phyloP scores from a whole-genome alignment of 1,140 invertebrate species.

The Aphaenogaster ashmeadi region DNA sequence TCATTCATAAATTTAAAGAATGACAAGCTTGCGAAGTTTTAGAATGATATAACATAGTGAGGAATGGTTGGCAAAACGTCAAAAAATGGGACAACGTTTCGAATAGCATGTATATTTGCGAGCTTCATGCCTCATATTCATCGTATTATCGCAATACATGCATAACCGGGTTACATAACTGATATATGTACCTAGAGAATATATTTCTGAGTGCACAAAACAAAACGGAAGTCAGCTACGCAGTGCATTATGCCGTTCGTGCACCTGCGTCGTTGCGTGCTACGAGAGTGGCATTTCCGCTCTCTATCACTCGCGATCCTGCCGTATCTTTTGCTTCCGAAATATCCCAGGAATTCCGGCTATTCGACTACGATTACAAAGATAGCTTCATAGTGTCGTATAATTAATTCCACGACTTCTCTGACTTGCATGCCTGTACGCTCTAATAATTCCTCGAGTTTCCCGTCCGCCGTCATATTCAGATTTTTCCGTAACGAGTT shows the following conservation, averaged over 20 bases:
- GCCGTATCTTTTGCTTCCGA: constrained; percentile 24
- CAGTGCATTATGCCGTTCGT: constrained; percentile 46
- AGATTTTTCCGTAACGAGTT: constrained; percentile 41
- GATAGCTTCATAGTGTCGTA: constrained; percentile 38
- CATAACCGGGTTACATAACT: not conserved
- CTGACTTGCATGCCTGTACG: constrained; percentile 9
- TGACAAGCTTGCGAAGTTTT: not conserved
- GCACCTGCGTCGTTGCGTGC: constrained; percentile 45
- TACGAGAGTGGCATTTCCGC: constrained; percentile 38
- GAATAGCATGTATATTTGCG: constrained; percentile 23
- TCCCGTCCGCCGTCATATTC: constrained; percentile 32
- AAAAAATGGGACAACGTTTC: constrained; percentile 39
- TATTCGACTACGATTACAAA: constrained; percentile 47
- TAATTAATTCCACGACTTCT: constrained; percentile 49
- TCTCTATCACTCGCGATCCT: constrained; percentile 37
- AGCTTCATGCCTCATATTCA: constrained; percentile 30
- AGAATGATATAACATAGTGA: constrained; percentile 6
- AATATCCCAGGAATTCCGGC: constrained; percentile 38
- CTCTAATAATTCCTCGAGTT: constrained; percentile 29
- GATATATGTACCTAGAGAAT: constrained; percentile 7
- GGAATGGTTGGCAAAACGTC: constrained; percentile 2
- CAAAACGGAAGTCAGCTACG: constrained; percentile 55
- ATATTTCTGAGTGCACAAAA: constrained; percentile 49
- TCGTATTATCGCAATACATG: constrained; percentile 9
- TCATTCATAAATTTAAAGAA: constrained; percentile 30